Base-by-base conservation (phyloP, 2,113 vertebrate species). In the Lagopus muta region DNA sequence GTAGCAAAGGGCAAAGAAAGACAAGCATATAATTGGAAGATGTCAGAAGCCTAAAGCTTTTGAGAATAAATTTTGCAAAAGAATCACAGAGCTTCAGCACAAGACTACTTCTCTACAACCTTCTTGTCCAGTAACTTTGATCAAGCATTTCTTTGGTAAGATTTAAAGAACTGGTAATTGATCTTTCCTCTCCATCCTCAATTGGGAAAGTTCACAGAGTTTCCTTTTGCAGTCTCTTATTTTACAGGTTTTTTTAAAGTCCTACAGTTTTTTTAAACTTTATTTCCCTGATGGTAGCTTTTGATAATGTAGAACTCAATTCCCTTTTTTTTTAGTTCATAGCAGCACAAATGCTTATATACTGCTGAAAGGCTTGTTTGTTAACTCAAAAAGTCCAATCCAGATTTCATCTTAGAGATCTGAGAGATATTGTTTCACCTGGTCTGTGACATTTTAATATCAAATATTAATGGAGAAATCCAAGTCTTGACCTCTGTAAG, bases 91-190 rank as follows among this genome's bases (percentile, higher is more conserved):
- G 40, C 40, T 13, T 40, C 40, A 40, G 40, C 40, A 40, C 40
- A 40, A 40, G 40, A 40, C 40, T 40, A 42, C 34, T 80, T 95
- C 43, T 72, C 40, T 88, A 70, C 22, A 85, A 14, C 12, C 30
- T 89, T 22, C n/a, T 82, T 84, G 69, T 73, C 69, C 72, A 71
- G 50, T 25, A 45, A 43, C 43, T 94, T 94, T 91, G 85, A 95
- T 85, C 62, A 89, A 86, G 14, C 1, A 2, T 62, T 87, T 87
- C 40, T 89, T 87, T 24, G 61, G 0, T 11, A 86, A 62, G 24
- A 5, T 18, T 45, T 85, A 28, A 89, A 78, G 45, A 85, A 67
- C 42, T 73, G 17, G n/a, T 93, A 60, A 77, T 60, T 88, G 85
- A 76, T 88, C 47, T 91, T 89, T 88, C 7, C 20, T 78, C 32